Base-by-base conservation (phyloP, 2,113 vertebrate genomes). In the Ciconia stormi region DNA sequence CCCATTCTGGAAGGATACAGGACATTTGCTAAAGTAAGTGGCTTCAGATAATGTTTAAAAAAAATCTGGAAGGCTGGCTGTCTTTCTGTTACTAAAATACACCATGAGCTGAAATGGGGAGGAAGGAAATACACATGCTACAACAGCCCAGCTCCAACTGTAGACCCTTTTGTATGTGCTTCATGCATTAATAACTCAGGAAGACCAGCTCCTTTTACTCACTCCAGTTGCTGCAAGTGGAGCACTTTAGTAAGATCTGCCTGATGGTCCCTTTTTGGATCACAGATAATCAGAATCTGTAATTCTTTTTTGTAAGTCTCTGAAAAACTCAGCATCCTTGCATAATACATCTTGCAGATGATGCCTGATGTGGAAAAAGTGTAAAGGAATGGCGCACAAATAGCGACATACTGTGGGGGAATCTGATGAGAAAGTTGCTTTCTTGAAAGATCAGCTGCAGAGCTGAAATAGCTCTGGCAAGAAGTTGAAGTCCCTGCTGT, bases 1-100 rank as follows among this genome's bases (percentile, higher is more conserved):
- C 97, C 99, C 22, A 99, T 99, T 86, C 98, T 99, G 82, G 99
- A 99, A 86, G 99, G 99, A 23, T 99, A 98, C 97, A 98, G 98
- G 93, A 99, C 99, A 23, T 99, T 99, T 71, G 98, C 99, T 58
- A 97, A 96, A 98, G 99, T 99, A 97, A 99, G 98, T 93, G 32
- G 14, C 49, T 86, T 89, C 34, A 58, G 21, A 66, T 49, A 38
- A 18, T 13, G 18, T 62, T 81, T 23, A 7, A 53, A 58, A 58
- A 38, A 38, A 63, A 34, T 5, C 29, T 52, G 25, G 21, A 52
- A 70, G 23, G 2, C 10, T 81, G 23, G 0, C 19, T 50, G 29
- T 47, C n/a, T 87, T 80, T 49, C 56, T 90, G 36, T 56, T 82
- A 36, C 3, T 30, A 34, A 84, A 72, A 30, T 7, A 76, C 10